Base-by-base conservation (phyloP, 1,140 invertebrate species). In the Dysdera silvatica region DNA sequence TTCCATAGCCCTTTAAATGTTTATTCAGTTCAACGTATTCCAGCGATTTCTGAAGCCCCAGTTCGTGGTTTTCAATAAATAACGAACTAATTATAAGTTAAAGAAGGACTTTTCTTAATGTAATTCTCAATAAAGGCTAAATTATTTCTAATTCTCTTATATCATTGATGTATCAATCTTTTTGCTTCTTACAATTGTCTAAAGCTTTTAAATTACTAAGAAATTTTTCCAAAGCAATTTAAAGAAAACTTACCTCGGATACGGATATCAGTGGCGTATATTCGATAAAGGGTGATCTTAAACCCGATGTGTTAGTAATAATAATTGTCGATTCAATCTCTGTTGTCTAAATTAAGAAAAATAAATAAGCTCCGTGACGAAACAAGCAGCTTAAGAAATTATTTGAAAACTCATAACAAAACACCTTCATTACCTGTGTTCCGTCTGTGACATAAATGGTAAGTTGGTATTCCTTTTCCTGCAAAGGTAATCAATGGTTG, bases 361-460 rank as follows among this genome's bases (percentile, higher is more conserved):
- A 24, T 41, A 59, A 35, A 33, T 24, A 54, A 23, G 29, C 20
- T 31, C 18, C 4, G 24, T 16, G 4, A 51, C 47, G 26, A 23
- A n/a, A n/a, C 8, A 26, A 24, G 12, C 23, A 61, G 52, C 18
- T 35, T n/a, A 28, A 41, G 28, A 24, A 29, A 59, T 16, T 23
- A 28, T 3, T 8, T 4, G 4, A 20, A 51, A 7, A 12, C 28
- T n/a, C 24, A 3, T 51, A n/a, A n/a, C n/a, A n/a, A n/a, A n/a
- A n/a, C n/a, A n/a, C 8, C n/a, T 45, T 2, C 24, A 31, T 67
- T 14, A 67, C 54, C 55, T 71, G 57, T 20, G 48, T 47, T 4
- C 66, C 62, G 31, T 71, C 69, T 40, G 66, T 69, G 3, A 71
- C 70, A 40, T 62, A 71, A 35, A 71, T 67, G 1, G 66, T 71